Evolutionary conservation across 2,888 invertebrate genomes (phyloP), one percentile per base, ranked within the genome.

Genomic region (Amblyjoppa proteus): DNA sequence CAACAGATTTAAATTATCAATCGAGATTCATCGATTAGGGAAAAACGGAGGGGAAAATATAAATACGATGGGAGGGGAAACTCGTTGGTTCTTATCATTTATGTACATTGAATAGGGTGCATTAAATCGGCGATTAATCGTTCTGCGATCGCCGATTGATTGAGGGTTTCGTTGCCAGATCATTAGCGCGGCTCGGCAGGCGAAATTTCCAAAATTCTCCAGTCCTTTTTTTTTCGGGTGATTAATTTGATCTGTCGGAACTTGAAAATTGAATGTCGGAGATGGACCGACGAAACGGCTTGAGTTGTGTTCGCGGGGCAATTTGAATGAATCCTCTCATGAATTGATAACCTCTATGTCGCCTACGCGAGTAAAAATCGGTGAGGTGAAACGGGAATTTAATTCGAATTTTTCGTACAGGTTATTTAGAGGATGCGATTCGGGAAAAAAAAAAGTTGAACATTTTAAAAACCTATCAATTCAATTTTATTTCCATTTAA

Each of bases 1-100:
- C n/a, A 20, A 20, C 20, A 20, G 20, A 20, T 20, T 20, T 20
- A 20, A 20, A 20, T 20, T 20, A 20, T 20, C 20, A 20, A 20
- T 20, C 20, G 20, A 20, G 20, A 20, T 20, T 85, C 58, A 41
- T 79, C 75, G 75, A 79, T 85, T 82, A 69, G 78, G 25, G 49
- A 70, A 58, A 51, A 1, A 41, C n/a, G 20, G 49, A 4, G 51
- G 13, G 20, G 20, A 20, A 1, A 56, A 20, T 25, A 56, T 20
- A 25, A 25, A 11, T 58, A 34, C 34, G 34, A 6, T 34, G 34
- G 5, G 6, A 34, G 20, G 34, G 3, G n/a, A 20, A 11, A 49
- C 20, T 34, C 34, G 34, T 5, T 64, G n/a, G 41, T 61, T 64
- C 13, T 75, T 64, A n/a, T 75, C 64, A 49, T 49, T 75, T n/a